A percentile compares a stretch with the other conserved stretches of the same genome.
These are phyloP conservation scores for Lonchura striata DNA, from an alignment of 2,113 vertebrate species.

Conservation along the genomic window DNA sequence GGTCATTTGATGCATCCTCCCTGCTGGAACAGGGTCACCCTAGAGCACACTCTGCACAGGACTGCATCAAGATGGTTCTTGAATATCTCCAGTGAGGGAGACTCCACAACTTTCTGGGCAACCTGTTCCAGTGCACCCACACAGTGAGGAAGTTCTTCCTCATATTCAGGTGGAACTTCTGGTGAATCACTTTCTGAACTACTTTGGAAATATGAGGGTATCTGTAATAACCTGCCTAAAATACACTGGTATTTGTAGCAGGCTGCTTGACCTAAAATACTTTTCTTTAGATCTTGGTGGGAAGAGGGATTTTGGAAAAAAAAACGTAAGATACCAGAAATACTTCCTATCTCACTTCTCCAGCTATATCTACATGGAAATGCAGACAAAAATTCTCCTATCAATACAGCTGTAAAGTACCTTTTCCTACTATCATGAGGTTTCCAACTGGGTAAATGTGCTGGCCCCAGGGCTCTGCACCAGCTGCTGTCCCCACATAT, in stretches of 20 bases:
- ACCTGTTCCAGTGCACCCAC: not conserved
- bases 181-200: not conserved
- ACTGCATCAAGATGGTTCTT: not conserved
- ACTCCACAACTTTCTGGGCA: not conserved
- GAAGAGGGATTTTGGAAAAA: not conserved
- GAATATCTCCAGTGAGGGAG: not conserved
- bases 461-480: not conserved
- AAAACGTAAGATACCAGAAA: not conserved
- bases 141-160: not conserved
- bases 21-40: not conserved
- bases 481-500: slow-evolving; percentile 17
- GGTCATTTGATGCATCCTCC: not conserved
- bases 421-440: not conserved
- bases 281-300: not conserved
- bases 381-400: not conserved
- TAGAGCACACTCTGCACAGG: not conserved
- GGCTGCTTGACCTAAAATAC: not conserved
- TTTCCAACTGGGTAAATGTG: not conserved
- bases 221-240: not conserved
- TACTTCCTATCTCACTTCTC: not conserved
- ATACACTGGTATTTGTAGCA: not conserved
- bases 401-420: not conserved
- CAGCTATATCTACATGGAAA: not conserved
- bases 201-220: not conserved
- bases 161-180: not conserved